Percentiles rank a stretch among this genome's conserved stretches.
These are phyloP conservation scores for Nebria brevicollis DNA, from an alignment of 2,888 invertebrate genomes.

Conservation along the genomic window DNA sequence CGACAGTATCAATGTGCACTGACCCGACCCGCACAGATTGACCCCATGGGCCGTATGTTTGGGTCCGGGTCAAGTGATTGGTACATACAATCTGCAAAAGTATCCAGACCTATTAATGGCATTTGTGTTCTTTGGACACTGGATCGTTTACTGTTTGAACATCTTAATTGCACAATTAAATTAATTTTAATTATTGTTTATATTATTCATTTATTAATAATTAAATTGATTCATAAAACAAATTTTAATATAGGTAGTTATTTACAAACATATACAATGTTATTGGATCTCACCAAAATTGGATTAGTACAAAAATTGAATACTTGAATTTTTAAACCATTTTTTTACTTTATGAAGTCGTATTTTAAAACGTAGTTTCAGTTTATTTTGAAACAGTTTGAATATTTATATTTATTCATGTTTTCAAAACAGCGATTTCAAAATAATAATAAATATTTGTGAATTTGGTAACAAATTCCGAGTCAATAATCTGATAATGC, in stretches of 20 bases:
- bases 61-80: constrained; percentile 35
- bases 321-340: too few relatives aligned
- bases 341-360: too few relatives aligned
- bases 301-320: too few relatives aligned
- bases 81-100: constrained; percentile 23
- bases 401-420: too few relatives aligned
- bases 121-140: background rate
- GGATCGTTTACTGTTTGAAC: background rate
- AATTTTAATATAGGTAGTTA: background rate
- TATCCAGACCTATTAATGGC: constrained; percentile 27
- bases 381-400: too few relatives aligned
- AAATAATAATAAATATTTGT: too few relatives aligned
- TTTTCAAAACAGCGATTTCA: too few relatives aligned
- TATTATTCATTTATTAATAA: background rate
- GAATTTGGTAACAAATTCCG: too few relatives aligned
- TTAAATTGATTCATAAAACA: background rate
- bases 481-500: too few relatives aligned
- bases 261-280: background rate
- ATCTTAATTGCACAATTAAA: background rate
- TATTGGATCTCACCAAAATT: too few relatives aligned
- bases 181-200: background rate
- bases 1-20: constrained; percentile 2
- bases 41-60: constrained; percentile 22
- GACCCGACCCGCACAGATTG: constrained; percentile 29
- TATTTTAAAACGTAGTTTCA: too few relatives aligned